Percentiles rank a stretch among this genome's conserved stretches.
Conservation (phyloP, 2,888 invertebrate genomes). For the Ectemnius cavifrons region DNA sequence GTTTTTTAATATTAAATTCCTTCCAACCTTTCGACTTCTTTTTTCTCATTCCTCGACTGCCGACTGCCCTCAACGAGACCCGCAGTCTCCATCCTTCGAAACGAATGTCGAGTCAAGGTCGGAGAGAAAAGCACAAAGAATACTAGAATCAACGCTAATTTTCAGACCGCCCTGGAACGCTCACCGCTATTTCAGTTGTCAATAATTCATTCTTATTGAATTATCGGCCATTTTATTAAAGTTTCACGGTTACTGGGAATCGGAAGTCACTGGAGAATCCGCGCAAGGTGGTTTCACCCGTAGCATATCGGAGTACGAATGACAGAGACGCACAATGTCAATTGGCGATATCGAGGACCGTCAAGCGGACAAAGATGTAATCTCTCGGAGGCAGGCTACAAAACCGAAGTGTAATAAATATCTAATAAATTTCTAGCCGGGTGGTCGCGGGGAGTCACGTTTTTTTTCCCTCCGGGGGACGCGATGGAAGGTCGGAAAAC, state of each 20-base stretch:
- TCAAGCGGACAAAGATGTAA: constrained; percentile 1
- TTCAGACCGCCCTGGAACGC: constrained; percentile 47
- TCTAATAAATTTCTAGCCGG: constrained; percentile 76
- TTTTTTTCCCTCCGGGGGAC: constrained; percentile 48
- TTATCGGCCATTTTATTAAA: not conserved
- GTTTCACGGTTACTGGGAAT: not conserved
- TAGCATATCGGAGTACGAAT: no score
- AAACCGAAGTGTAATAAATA: constrained; percentile 75
- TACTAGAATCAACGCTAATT: constrained; percentile 49
- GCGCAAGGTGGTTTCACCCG: no score
- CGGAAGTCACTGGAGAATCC: no score
- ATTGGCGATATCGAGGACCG: not conserved
- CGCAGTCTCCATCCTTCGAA: constrained; percentile 35
- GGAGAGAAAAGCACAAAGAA: constrained; percentile 25
- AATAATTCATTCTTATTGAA: constrained; percentile 3
- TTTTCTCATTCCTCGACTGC: constrained; percentile 30
- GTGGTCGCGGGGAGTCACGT: constrained; percentile 65
- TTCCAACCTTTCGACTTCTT: constrained; percentile 64
- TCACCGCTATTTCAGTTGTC: constrained; percentile 11
- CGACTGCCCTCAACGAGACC: constrained; percentile 34
- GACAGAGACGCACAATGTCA: no score
- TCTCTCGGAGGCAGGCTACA: constrained; percentile 50
- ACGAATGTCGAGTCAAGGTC: constrained; percentile 10
- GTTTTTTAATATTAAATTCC: constrained; percentile 78
- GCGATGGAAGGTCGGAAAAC: constrained; percentile 47